phyloP scores from a whole-genome alignment of 2,113 vertebrate species.

The Todiramphus chloris region DNA sequence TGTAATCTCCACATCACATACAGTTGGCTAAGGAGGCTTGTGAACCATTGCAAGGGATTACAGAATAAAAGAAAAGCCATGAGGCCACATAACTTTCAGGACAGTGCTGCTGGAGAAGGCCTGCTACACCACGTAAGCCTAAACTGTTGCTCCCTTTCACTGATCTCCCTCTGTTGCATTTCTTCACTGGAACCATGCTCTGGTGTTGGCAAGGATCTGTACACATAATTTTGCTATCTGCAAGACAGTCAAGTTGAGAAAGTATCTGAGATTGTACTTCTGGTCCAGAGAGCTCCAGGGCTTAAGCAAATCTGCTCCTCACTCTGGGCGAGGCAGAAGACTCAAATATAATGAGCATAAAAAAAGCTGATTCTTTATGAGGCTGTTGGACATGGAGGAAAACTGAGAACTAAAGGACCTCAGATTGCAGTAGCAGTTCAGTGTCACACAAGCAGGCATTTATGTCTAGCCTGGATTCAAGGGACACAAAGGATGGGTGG shows the following conservation, averaged over 20 bases:
- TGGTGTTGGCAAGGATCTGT: not conserved
- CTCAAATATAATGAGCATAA: not conserved
- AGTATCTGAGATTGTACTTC: not conserved
- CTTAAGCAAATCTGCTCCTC: not conserved
- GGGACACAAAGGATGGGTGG: not conserved
- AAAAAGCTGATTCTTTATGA: not conserved
- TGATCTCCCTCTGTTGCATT: not conserved
- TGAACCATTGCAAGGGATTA: not conserved
- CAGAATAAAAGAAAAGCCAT: not conserved
- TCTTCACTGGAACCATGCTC: not conserved
- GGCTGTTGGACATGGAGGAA: not conserved
- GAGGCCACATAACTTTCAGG: fast-evolving
- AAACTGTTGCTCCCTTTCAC: not conserved
- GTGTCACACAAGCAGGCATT: not conserved
- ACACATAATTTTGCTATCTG: not conserved
- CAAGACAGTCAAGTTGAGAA: not conserved
- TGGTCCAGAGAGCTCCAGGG: not conserved
- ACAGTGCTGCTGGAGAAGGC: not conserved
- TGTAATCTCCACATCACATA: not conserved
- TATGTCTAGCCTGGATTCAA: not conserved
- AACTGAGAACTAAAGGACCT: not conserved
- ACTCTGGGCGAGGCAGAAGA: not conserved
- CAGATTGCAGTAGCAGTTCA: not conserved
- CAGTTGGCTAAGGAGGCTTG: not conserved
- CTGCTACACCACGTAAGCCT: not conserved